Conservation (phyloP, 1,140 invertebrate species). For the Harlomillsia oculata region DNA sequence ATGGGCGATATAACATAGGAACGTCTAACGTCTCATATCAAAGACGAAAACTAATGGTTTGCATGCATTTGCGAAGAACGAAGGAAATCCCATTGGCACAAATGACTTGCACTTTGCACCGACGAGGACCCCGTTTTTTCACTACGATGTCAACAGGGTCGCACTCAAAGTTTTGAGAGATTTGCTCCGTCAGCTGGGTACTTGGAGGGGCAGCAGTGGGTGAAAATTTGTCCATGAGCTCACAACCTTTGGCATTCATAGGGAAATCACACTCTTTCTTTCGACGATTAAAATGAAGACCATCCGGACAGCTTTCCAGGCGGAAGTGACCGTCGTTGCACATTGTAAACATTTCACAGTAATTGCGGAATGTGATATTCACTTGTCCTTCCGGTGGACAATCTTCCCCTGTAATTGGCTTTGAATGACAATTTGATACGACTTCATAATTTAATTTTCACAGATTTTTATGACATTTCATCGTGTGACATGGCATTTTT, state of each 20-base stretch:
- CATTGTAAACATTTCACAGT: constrained; percentile 19
- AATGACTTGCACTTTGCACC: constrained; percentile 20
- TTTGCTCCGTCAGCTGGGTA: constrained; percentile 6
- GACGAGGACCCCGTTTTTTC: constrained; percentile 10
- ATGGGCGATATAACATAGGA: no score
- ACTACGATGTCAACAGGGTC: constrained; percentile 22
- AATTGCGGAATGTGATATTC: constrained; percentile 18
- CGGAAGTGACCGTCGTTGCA: constrained; percentile 7
- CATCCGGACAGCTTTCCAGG: constrained; percentile 18
- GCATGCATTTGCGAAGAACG: constrained; percentile 14
- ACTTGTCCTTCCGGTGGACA: constrained; percentile 5
- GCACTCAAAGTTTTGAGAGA: constrained; percentile 23
- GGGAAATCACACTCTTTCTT: constrained; percentile 14
- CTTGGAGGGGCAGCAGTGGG: constrained; percentile 8
- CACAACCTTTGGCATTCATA: constrained; percentile 10
- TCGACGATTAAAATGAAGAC: constrained; percentile 16
- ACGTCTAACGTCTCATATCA: no score
- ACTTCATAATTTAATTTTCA: no score
- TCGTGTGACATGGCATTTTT: no score
- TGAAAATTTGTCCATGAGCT: constrained; percentile 11
- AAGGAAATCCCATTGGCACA: constrained; percentile 24
- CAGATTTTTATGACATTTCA: no score
- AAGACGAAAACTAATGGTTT: constrained; percentile 20
- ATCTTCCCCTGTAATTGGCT: constrained; percentile 1
- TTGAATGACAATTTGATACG: no score